A percentile compares a stretch with the other conserved stretches of the same genome.
phyloP scores from a whole-genome alignment of 2,113 vertebrate genomes.

The Delphinus delphis region DNA sequence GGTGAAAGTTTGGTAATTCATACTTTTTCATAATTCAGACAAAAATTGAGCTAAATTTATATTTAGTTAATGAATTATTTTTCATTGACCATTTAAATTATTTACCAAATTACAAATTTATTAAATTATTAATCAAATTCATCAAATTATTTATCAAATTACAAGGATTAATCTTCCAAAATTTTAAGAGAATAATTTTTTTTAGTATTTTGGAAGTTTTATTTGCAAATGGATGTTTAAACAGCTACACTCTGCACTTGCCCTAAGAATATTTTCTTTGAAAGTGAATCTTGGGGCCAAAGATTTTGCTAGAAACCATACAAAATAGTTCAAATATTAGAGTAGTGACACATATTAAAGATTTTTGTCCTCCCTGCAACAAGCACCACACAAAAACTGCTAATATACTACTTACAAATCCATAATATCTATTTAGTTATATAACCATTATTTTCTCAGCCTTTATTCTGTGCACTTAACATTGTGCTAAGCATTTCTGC shows the following conservation, averaged over 20 bases:
- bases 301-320: neutral
- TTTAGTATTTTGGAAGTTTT: neutral
- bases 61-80: neutral
- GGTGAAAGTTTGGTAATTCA: neutral
- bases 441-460: neutral
- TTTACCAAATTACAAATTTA: neutral
- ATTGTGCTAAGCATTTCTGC: neutral
- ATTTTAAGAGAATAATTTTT: neutral
- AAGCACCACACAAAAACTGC: neutral
- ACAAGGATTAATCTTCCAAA: neutral
- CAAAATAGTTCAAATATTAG: neutral
- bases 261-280: neutral
- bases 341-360: neutral
- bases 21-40: neutral
- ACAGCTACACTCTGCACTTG: neutral
- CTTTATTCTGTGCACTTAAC: neutral
- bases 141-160: neutral
- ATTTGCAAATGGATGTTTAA: neutral
- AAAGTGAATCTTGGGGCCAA: neutral
- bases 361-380: neutral
- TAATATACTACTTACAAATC: neutral
- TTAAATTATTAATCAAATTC: neutral
- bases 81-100: neutral
- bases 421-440: neutral
- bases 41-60: slow-evolving; percentile 3